A percentile compares a stretch with the other conserved stretches of the same genome.
Conservation (phyloP, 2,113 vertebrate genomes). For the Sarotherodon lohbergeri region DNA sequence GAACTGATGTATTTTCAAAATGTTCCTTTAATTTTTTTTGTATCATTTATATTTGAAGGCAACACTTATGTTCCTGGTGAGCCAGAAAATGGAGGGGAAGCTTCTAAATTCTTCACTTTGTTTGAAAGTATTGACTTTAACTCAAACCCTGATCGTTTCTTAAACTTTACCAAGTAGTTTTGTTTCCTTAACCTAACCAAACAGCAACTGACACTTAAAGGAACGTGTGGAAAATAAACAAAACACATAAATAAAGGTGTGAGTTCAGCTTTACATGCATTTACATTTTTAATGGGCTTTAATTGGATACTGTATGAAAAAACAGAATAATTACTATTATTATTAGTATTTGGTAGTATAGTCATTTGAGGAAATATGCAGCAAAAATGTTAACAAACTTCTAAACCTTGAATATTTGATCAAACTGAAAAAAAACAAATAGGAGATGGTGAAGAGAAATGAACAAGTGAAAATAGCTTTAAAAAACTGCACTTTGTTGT, state of each 20-base stretch:
- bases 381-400: neutral
- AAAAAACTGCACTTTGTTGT: neutral
- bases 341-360: neutral
- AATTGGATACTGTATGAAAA: fast-evolving
- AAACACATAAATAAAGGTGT: neutral
- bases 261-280: fast-evolving
- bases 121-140: neutral
- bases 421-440: neutral
- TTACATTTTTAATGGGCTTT: neutral
- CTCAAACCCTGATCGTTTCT: fast-evolving
- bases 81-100: neutral
- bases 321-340: neutral
- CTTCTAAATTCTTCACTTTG: neutral
- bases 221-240: fast-evolving
- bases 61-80: neutral
- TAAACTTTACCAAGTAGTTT: neutral
- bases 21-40: neutral
- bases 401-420: neutral
- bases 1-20: neutral
- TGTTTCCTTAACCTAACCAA: neutral
- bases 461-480: fast-evolving
- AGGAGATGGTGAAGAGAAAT: neutral
- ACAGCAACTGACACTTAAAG: neutral
- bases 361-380: neutral
- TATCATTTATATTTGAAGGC: neutral